Evolutionary conservation across 1,140 invertebrate genomes (phyloP).

Genomic region (Protaetia brevitarsis): DNA sequence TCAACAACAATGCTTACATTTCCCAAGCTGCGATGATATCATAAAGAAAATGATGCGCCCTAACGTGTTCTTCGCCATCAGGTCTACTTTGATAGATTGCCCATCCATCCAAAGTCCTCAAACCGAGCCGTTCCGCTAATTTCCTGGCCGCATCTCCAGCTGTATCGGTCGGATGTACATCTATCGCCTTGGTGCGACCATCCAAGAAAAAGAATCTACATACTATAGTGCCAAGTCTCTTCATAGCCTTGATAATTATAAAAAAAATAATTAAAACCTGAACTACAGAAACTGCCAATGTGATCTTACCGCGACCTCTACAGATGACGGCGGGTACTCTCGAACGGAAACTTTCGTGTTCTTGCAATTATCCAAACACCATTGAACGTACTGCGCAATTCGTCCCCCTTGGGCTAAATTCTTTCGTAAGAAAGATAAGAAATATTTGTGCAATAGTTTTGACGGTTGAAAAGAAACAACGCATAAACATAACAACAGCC

Average conservation of each 20-base stretch:
- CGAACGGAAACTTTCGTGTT: conserved; percentile 78
- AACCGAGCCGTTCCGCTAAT: conserved; percentile 83
- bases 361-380: conserved; percentile 90
- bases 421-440: conserved; percentile 75
- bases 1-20: conserved; percentile 73
- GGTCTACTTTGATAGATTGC: conserved; percentile 85
- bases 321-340: conserved; percentile 83
- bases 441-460: conserved; percentile 78
- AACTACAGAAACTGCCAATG: not conserved
- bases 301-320: conserved; percentile 81
- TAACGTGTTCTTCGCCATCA: conserved; percentile 87
- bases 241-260: conserved; percentile 68
- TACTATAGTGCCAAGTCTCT: conserved; percentile 85
- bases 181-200: conserved; percentile 91
- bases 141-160: conserved; percentile 85
- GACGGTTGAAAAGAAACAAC: conserved; percentile 91
- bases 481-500: conserved; percentile 84
- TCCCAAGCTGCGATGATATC: conserved; percentile 94
- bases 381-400: conserved; percentile 83
- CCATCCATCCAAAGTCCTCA: conserved; percentile 86
- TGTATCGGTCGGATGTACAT: conserved; percentile 92
- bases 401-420: conserved; percentile 68
- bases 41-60: conserved; percentile 88
- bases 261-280: not conserved
- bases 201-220: conserved; percentile 95